Conservation (phyloP, 1,140 invertebrate genomes). For the Ooceraea biroi region DNA sequence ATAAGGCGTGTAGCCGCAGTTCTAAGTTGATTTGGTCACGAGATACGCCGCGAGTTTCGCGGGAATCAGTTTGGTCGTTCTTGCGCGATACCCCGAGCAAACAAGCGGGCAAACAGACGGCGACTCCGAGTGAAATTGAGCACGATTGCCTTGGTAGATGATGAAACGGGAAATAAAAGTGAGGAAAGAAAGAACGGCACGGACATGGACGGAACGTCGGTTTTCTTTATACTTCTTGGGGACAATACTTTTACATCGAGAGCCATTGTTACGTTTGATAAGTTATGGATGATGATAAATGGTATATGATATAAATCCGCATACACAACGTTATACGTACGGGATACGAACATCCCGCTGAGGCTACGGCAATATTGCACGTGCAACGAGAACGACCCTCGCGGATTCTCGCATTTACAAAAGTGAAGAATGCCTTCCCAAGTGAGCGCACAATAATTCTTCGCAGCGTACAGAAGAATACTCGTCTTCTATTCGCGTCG, state of each 20-base stretch:
- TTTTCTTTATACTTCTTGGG: background rate
- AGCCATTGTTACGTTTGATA: slow-evolving; percentile 25
- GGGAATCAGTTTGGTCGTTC: slow-evolving; percentile 23
- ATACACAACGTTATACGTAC: background rate
- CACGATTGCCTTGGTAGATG: background rate
- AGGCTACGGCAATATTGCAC: slow-evolving; percentile 38
- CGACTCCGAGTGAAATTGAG: slow-evolving; percentile 19
- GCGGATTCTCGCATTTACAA: slow-evolving; percentile 58
- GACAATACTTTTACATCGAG: background rate
- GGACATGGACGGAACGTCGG: background rate
- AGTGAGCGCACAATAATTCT: slow-evolving; percentile 56
- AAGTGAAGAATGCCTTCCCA: slow-evolving; percentile 58
- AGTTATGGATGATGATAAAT: slow-evolving; percentile 33
- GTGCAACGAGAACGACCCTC: slow-evolving; percentile 13
- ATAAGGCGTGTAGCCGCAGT: background rate
- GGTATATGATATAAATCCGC: slow-evolving; percentile 2
- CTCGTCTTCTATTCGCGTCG: slow-evolving; percentile 50
- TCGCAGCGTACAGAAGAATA: slow-evolving; percentile 36
- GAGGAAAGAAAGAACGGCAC: background rate
- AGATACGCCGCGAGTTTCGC: slow-evolving; percentile 26
- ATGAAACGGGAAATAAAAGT: background rate
- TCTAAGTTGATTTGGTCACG: slow-evolving; percentile 41
- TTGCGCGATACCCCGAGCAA: slow-evolving; percentile 10
- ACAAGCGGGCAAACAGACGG: slow-evolving; percentile 19
- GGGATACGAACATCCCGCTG: background rate